phyloP scores from a whole-genome alignment of 2,888 invertebrate genomes.

The Watsonalla cultraria region DNA sequence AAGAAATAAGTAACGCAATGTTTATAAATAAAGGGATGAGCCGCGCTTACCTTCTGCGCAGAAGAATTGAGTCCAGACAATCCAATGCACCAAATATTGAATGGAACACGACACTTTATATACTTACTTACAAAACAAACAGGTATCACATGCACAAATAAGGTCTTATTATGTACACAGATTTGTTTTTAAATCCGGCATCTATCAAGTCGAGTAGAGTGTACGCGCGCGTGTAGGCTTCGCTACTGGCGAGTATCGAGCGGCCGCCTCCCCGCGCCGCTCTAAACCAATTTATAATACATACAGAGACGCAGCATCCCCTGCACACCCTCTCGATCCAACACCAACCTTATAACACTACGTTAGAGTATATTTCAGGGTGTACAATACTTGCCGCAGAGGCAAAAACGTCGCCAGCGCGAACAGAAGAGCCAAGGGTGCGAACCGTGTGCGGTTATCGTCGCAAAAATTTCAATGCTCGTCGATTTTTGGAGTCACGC shows the following conservation, averaged over 20 bases:
- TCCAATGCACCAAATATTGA: constrained; percentile 13
- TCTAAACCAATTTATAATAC: constrained; percentile 79
- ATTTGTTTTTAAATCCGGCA: constrained; percentile 38
- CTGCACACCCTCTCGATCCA: constrained; percentile 27
- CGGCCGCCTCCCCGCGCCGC: constrained; percentile 66
- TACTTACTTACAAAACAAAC: background rate
- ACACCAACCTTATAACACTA: constrained; percentile 29
- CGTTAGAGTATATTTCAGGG: constrained; percentile 24
- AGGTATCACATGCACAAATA: background rate
- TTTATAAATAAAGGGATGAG: constrained; percentile 5
- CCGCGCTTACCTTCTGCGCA: constrained; percentile 15
- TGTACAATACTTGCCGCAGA: constrained; percentile 61
- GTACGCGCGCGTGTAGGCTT: constrained; percentile 40
- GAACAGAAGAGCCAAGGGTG: constrained; percentile 70
- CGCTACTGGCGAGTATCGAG: constrained; percentile 73
- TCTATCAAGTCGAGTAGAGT: constrained; percentile 23
- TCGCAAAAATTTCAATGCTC: constrained; percentile 64
- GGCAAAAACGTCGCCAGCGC: constrained; percentile 65
- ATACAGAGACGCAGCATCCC: constrained; percentile 78
- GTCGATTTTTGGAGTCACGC: constrained; percentile 25
- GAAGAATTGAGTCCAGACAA: constrained; percentile 14
- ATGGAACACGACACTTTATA: background rate
- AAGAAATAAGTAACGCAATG: constrained; percentile 5
- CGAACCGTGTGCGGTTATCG: constrained; percentile 65
- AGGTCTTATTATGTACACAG: constrained; percentile 26